Evolutionary conservation across 2,888 invertebrate species (phyloP).

Genomic region (Pocota personata): DNA sequence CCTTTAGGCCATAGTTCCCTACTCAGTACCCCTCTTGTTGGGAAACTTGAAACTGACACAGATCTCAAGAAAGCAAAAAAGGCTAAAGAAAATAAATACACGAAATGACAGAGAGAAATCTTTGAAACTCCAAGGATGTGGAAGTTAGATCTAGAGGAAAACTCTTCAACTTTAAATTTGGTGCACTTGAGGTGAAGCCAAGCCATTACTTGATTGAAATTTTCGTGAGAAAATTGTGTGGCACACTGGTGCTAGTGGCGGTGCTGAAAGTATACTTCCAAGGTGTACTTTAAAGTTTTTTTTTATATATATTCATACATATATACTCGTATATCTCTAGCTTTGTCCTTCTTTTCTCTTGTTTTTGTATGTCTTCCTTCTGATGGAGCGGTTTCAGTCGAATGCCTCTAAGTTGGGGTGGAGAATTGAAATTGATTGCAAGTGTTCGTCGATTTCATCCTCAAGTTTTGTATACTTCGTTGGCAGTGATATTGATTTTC

Average conservation of each 20-base stretch:
- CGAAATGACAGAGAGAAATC: conserved; percentile 37
- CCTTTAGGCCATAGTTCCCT: conserved; percentile 42
- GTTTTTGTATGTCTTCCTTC: conserved; percentile 25
- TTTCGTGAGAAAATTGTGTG: conserved; percentile 54
- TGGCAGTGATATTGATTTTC: conserved; percentile 48
- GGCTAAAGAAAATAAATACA: conserved; percentile 42
- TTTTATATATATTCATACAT: conserved; percentile 15
- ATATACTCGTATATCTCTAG: neutral
- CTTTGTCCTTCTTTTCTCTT: conserved; percentile 12
- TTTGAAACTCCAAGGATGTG: conserved; percentile 57
- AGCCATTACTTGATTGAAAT: conserved; percentile 73
- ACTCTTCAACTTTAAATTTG: conserved; percentile 71
- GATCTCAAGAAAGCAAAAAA: conserved; percentile 45
- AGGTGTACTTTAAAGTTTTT: conserved; percentile 54
- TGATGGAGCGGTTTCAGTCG: conserved; percentile 53
- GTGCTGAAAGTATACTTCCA: conserved; percentile 61
- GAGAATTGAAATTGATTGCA: conserved; percentile 64
- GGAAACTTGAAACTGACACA: conserved; percentile 62
- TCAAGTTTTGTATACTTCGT: conserved; percentile 13
- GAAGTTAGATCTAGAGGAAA: conserved; percentile 39
- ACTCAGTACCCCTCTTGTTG: conserved; percentile 41
- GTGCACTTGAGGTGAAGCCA: conserved; percentile 70
- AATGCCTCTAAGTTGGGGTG: conserved; percentile 39
- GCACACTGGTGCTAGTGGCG: conserved; percentile 30
- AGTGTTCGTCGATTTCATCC: conserved; percentile 35